These are phyloP conservation scores for Tinamus guttatus DNA, from an alignment of 2,113 vertebrate genomes.

Conservation along the genomic window DNA sequence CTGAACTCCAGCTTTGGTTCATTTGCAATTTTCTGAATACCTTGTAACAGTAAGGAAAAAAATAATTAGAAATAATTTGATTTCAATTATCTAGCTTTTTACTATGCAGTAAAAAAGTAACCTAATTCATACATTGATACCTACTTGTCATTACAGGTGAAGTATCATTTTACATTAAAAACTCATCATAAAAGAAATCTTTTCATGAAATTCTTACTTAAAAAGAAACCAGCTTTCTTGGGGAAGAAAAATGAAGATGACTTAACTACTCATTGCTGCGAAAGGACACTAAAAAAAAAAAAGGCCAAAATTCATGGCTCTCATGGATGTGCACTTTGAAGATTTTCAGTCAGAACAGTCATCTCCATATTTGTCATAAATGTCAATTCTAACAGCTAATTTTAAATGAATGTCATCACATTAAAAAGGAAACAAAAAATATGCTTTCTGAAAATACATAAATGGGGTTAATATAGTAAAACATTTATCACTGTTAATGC, in stretches of 20 bases:
- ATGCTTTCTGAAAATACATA: background rate
- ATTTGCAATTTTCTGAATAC: constrained; percentile 76
- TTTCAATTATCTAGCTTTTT: background rate
- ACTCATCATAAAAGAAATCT: background rate
- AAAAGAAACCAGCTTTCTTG: background rate
- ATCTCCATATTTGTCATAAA: background rate
- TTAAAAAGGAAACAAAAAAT: background rate
- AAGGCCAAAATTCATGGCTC: background rate
- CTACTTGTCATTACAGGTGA: background rate
- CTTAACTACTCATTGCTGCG: background rate
- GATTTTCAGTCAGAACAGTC: background rate
- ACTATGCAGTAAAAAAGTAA: background rate
- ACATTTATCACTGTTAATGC: background rate
- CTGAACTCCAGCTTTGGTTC: constrained; percentile 84
- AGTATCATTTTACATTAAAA: background rate
- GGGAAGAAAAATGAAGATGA: background rate
- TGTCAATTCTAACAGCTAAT: accelerated
- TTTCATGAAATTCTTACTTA: background rate
- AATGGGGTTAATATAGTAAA: background rate
- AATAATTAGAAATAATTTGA: constrained; percentile 14
- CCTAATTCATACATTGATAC: background rate
- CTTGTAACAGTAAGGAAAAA: constrained; percentile 59
- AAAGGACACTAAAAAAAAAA: background rate
- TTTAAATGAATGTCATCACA: background rate
- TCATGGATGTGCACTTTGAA: background rate